These are phyloP conservation scores for Thomomys bottae DNA, from an alignment of 2,113 vertebrate species.

Conservation along the genomic window DNA sequence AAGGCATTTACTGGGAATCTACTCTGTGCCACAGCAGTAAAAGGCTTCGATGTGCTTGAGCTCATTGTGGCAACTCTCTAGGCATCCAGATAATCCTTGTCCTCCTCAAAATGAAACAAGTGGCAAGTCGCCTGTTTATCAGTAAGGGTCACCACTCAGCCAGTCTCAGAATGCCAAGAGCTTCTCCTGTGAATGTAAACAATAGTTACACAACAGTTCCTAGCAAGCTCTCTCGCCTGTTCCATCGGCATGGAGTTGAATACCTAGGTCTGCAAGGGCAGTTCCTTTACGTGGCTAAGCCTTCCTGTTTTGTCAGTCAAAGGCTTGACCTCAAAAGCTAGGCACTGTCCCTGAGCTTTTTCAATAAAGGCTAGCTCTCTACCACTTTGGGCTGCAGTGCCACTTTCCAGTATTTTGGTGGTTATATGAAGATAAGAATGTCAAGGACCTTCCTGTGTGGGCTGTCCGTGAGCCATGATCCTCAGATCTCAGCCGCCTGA, in stretches of 20 bases:
- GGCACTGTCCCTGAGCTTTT: too few relatives aligned
- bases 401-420: too few relatives aligned
- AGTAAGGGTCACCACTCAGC: background rate
- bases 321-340: too few relatives aligned
- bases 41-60: accelerated
- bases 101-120: background rate
- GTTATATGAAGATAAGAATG: too few relatives aligned
- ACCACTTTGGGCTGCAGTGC: too few relatives aligned
- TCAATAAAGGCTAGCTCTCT: too few relatives aligned
- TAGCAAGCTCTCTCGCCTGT: accelerated
- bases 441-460: too few relatives aligned
- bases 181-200: background rate
- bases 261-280: background rate
- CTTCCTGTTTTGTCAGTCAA: too few relatives aligned
- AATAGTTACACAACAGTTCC: background rate
- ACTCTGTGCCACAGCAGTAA: background rate
- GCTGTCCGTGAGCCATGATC: too few relatives aligned
- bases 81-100: background rate
- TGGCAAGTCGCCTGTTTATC: background rate
- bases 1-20: background rate
- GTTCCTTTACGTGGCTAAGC: background rate
- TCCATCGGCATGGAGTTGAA: accelerated
- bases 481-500: too few relatives aligned
- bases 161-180: too few relatives aligned
- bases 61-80: background rate